phyloP scores from a whole-genome alignment of 2,888 invertebrate genomes.

The Drosophila niveifrons region DNA sequence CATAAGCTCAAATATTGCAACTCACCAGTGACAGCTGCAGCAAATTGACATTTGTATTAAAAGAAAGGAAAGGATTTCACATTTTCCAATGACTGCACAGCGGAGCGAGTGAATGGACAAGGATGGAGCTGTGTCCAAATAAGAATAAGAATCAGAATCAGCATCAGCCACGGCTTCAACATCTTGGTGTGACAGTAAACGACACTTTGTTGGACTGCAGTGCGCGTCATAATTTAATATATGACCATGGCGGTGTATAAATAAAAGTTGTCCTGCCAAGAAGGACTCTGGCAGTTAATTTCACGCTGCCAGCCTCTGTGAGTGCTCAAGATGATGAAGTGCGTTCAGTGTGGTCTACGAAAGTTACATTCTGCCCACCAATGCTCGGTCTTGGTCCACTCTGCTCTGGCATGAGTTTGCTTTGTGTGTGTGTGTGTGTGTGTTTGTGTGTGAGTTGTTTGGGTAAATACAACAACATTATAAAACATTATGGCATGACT shows the following conservation, averaged over 20 bases:
- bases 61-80: constrained; percentile 23
- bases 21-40: constrained; percentile 67
- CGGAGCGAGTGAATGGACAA: not conserved
- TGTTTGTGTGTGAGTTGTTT: not conserved
- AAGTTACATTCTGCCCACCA: constrained; percentile 20
- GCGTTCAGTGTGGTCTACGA: constrained; percentile 50
- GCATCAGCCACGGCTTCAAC: constrained; percentile 21
- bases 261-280: constrained; percentile 62
- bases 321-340: constrained; percentile 74
- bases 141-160: constrained; percentile 30
- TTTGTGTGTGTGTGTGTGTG: not conserved
- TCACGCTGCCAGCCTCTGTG: constrained; percentile 76
- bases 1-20: constrained; percentile 53
- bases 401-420: not conserved
- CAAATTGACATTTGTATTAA: constrained; percentile 71
- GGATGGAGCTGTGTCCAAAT: constrained; percentile 8
- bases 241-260: constrained; percentile 66
- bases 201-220: constrained; percentile 60
- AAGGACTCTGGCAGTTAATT: constrained; percentile 74
- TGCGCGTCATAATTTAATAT: constrained; percentile 71
- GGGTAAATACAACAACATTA: constrained; percentile 27
- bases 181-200: constrained; percentile 64
- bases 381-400: not conserved
- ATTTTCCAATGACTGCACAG: constrained; percentile 21
- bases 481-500: constrained; percentile 23